Conservation (phyloP, 2,113 vertebrate species). For the Loxodonta africana region DNA sequence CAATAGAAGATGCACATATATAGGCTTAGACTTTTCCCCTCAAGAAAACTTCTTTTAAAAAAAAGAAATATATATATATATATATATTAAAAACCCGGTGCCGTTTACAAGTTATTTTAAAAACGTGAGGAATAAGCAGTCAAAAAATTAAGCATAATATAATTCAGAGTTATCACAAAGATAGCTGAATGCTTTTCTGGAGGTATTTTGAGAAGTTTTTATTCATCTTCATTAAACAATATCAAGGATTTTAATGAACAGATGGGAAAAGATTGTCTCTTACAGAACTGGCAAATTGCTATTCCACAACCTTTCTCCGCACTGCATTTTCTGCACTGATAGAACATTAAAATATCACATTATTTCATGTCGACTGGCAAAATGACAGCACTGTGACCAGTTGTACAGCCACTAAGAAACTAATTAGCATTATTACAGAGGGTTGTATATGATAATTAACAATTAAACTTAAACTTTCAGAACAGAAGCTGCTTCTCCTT, state of each 20-base stretch:
- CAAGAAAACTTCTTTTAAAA: background rate
- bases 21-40: background rate
- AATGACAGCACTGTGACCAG: constrained; percentile 33
- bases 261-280: background rate
- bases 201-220: background rate
- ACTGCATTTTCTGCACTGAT: background rate
- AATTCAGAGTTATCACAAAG: background rate
- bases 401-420: constrained; percentile 65
- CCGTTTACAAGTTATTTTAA: background rate
- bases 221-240: background rate
- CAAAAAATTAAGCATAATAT: background rate
- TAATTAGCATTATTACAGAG: constrained; percentile 70
- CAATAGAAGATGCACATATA: background rate
- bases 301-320: background rate
- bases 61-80: background rate
- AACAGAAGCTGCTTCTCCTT: constrained; percentile 19
- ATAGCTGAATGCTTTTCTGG: background rate
- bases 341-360: constrained; percentile 24
- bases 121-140: background rate
- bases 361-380: background rate
- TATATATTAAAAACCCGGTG: too few relatives aligned
- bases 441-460: constrained; percentile 54
- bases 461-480: constrained; percentile 69
- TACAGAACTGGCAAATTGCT: background rate
- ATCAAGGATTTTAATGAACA: background rate